Conservation (phyloP, 2,113 vertebrate genomes). For the Antennarius striatus region DNA sequence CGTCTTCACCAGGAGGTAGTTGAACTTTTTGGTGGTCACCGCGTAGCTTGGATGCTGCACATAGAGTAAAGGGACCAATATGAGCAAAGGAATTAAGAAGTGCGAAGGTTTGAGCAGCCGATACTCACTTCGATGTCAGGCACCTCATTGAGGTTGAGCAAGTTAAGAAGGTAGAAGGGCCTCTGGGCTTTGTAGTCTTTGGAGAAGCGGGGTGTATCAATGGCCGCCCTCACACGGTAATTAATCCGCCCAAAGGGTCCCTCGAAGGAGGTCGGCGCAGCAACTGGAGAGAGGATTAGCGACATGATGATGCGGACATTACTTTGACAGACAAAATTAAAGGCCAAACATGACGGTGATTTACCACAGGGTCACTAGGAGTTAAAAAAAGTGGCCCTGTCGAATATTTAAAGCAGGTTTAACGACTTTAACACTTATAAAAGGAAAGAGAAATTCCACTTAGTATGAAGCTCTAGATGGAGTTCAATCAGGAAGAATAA, state of each 20-base stretch:
- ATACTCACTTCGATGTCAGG: constrained; percentile 88
- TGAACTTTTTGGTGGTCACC: constrained; percentile 92
- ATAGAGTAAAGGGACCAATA: not conserved
- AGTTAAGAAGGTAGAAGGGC: constrained; percentile 89
- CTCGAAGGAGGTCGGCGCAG: constrained; percentile 93
- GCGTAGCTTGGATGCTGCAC: constrained; percentile 85
- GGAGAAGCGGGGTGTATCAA: constrained; percentile 93
- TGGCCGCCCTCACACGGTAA: constrained; percentile 87
- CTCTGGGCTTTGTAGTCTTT: constrained; percentile 91
- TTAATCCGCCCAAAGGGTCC: constrained; percentile 92
- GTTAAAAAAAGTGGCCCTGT: not conserved
- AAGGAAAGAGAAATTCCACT: too few species aligned
- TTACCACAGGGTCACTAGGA: not conserved
- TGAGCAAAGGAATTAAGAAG: not conserved
- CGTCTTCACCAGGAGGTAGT: constrained; percentile 94
- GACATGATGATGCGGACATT: constrained; percentile 1
- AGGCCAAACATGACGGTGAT: not conserved
- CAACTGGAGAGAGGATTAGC: constrained; percentile 67
- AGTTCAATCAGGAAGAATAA: too few species aligned
- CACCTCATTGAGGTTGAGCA: constrained; percentile 92
- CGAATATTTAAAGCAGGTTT: too few species aligned
- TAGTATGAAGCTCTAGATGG: too few species aligned
- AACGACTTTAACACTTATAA: too few species aligned
- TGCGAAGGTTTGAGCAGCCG: not conserved
- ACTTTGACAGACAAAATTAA: not conserved